phyloP scores from a whole-genome alignment of 2,113 vertebrate species.

The Gasterosteus nipponicus region DNA sequence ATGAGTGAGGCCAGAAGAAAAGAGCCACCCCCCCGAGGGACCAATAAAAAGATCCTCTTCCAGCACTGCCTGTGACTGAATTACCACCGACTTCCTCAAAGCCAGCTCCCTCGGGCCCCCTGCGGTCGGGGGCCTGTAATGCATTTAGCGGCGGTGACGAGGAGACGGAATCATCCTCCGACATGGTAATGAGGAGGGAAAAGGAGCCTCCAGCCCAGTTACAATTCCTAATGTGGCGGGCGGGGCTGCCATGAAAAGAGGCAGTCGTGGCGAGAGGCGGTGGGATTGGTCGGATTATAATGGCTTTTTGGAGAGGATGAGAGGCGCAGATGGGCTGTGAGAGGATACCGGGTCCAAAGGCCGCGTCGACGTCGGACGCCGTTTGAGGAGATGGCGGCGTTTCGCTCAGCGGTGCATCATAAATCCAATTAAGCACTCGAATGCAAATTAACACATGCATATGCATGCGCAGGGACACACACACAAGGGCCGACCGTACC shows the following conservation, averaged over 20 bases:
- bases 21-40: conserved; percentile 14
- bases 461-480: conserved; percentile 25
- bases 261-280: conserved; percentile 45
- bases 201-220: conserved; percentile 26
- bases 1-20: conserved; percentile 42
- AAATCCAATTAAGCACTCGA: conserved; percentile 64
- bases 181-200: conserved; percentile 37
- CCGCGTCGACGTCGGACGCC: conserved; percentile 24
- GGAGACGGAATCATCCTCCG: conserved; percentile 45
- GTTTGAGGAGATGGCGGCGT: conserved; percentile 38
- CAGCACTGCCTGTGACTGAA: conserved; percentile 32
- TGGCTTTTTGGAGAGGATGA: conserved; percentile 56
- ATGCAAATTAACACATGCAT: conserved; percentile 49
- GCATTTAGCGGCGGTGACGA: conserved; percentile 48
- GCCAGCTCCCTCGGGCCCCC: conserved; percentile 27
- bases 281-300: conserved; percentile 59
- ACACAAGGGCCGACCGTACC: conserved; percentile 26
- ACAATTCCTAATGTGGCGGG: conserved; percentile 56
- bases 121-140: conserved; percentile 26
- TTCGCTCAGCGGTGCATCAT: conserved; percentile 49
- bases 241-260: conserved; percentile 54
- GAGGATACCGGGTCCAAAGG: conserved; percentile 52
- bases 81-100: conserved; percentile 43
- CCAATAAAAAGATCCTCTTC: conserved; percentile 44
- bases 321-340: conserved; percentile 68